Percentiles rank a stretch among this genome's conserved stretches.
phyloP scores from a whole-genome alignment of 2,113 vertebrate genomes.

The Gobio gobio region DNA sequence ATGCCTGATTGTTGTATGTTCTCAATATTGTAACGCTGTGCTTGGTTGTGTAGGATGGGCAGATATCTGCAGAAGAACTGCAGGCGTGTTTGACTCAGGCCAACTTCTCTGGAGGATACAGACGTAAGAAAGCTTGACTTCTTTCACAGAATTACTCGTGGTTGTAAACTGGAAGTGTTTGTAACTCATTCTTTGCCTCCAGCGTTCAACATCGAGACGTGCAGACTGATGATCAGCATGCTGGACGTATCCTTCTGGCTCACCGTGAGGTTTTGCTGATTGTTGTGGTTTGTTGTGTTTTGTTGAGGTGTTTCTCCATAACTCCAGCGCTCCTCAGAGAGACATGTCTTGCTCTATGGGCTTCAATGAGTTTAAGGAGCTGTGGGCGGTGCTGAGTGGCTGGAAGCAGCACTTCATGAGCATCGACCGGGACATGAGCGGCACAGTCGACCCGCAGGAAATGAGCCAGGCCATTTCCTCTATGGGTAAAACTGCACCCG shows the following conservation, averaged over 20 bases:
- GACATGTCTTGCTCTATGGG: slow-evolving; percentile 88
- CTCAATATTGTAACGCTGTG: background rate
- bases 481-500: slow-evolving; percentile 79
- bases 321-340: slow-evolving; percentile 70
- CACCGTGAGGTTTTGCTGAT: background rate
- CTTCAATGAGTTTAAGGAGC: slow-evolving; percentile 92
- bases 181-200: slow-evolving; percentile 43
- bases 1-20: background rate
- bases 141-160: background rate
- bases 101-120: slow-evolving; percentile 83
- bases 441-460: slow-evolving; percentile 86
- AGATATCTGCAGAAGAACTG: slow-evolving; percentile 87
- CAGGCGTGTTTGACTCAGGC: slow-evolving; percentile 86
- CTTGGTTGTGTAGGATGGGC: slow-evolving; percentile 80
- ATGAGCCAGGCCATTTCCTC: slow-evolving; percentile 83
- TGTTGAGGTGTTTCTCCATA: slow-evolving; percentile 69
- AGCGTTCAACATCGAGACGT: slow-evolving; percentile 96
- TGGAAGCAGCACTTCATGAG: slow-evolving; percentile 87
- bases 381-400: slow-evolving; percentile 84
- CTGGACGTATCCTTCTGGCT: slow-evolving; percentile 92
- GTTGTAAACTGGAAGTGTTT: background rate
- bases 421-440: slow-evolving; percentile 87
- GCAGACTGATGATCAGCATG: slow-evolving; percentile 95
- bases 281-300: background rate
- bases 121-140: slow-evolving; percentile 76